Evolutionary conservation across 2,888 invertebrate species (phyloP).

Genomic region (Torymus auratus): DNA sequence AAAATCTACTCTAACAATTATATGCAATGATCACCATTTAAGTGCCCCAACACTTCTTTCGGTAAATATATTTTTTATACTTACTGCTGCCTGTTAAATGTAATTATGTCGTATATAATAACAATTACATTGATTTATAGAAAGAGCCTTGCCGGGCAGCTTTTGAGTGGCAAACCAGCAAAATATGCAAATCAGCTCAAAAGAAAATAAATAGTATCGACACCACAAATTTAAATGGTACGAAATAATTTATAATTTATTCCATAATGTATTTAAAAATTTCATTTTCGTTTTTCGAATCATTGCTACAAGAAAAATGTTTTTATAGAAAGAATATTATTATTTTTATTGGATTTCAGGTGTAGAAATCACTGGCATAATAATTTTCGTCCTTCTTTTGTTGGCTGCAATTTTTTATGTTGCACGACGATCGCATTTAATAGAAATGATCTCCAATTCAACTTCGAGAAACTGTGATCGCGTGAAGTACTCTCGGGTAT

Average conservation of each 20-base stretch:
- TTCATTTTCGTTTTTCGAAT: neutral
- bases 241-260: neutral
- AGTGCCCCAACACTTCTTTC: constrained; percentile 14
- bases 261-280: neutral
- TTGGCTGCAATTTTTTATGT: constrained; percentile 24
- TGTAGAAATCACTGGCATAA: constrained; percentile 22
- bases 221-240: constrained; percentile 29
- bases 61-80: constrained; percentile 26
- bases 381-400: constrained; percentile 12
- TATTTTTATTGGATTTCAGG: constrained; percentile 24
- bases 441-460: constrained; percentile 39
- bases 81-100: neutral
- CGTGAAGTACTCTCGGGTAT: constrained; percentile 55
- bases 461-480: constrained; percentile 47
- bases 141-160: constrained; percentile 62
- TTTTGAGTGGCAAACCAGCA: constrained; percentile 65
- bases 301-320: neutral
- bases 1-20: constrained; percentile 42
- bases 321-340: constrained; percentile 9
- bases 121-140: constrained; percentile 60
- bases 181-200: constrained; percentile 36
- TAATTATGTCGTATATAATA: neutral
- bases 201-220: neutral
- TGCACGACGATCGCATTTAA: constrained; percentile 23
- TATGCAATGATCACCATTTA: constrained; percentile 29